A percentile compares a stretch with the other conserved stretches of the same genome.
phyloP scores from a whole-genome alignment of 2,888 invertebrate species.

The Lepidochrysops patricia region DNA sequence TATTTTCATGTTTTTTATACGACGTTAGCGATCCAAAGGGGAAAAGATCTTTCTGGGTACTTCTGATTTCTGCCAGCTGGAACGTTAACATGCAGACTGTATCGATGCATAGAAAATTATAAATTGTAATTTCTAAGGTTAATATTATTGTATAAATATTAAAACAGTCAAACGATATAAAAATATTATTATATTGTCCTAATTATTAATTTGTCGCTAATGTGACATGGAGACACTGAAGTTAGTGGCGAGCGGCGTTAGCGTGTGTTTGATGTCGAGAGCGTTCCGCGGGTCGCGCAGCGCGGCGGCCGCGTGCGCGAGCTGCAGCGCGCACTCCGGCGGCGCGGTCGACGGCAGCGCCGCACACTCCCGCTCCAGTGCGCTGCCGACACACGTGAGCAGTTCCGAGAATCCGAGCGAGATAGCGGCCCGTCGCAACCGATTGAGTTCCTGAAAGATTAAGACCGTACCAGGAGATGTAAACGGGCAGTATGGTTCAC shows the following conservation, averaged over 20 bases:
- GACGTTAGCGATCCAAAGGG: no score
- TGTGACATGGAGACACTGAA: conserved; percentile 44
- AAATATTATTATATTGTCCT: background rate
- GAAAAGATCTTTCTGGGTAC: no score
- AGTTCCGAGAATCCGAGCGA: conserved; percentile 93
- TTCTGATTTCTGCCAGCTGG: no score
- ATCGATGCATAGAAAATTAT: no score
- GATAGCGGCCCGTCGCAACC: conserved; percentile 91
- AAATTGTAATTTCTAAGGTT: no score
- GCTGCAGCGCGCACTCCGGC: conserved; percentile 90
- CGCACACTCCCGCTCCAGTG: conserved; percentile 92
- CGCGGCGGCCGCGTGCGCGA: conserved; percentile 90
- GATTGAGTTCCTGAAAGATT: conserved; percentile 88
- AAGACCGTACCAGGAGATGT: no score
- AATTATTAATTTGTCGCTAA: conserved; percentile 20
- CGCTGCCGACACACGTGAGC: conserved; percentile 86
- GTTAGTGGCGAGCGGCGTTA: conserved; percentile 49
- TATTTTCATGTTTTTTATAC: no score
- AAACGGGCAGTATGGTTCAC: no score
- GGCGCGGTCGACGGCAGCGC: conserved; percentile 84
- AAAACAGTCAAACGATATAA: background rate
- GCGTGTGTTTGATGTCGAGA: conserved; percentile 57
- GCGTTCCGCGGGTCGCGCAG: conserved; percentile 81
- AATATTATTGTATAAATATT: background rate
- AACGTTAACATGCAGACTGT: no score